Base-by-base conservation (phyloP, 2,888 invertebrate species). In the Cephus rjabovi region DNA sequence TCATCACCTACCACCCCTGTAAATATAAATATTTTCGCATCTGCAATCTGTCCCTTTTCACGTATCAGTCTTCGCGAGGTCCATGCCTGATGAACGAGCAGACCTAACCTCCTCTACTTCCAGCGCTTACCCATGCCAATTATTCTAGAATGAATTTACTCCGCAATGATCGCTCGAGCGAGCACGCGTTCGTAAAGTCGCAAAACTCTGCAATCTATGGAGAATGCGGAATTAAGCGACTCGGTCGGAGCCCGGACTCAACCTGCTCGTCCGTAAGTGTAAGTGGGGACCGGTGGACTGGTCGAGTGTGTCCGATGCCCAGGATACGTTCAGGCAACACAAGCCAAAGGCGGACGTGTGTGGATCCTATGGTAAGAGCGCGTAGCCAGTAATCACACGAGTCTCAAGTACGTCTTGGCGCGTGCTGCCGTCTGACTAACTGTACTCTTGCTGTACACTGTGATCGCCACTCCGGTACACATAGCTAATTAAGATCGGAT, bases 211-310 rank as follows among this genome's bases (percentile, higher is more conserved):
- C 79, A 80, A 86, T 84, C 82, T 79, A 74, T 30, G 15, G 75
- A 83, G 86, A 86, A 86, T 86, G 86, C 86, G 86, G 83, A 86
- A 86, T 84, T 77, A 79, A 82, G 83, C 80, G 78, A 73, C 23
- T 56, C 23, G 77, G 74, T 81, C 78, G 81, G 79, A 76, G 77
- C 77, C 76, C 79, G 76, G 80, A 79, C 76, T 80, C 77, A 78
- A 80, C 76, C 76, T 56, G 40, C 40, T 56, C 40, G 23, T 56
- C 40, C 23, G 9, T 56, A 56, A 56, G 40, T 23, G 40, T 56
- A 56, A 56, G 23, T 23, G 23, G 40, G 40, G 15, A 56, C 40
- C 23, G 40, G 40, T 15, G 23, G 40, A 6, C 40, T 23, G 23
- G 23, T 56, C 23, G 23, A 56, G 23, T 56, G 40, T 56, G 23